Evolutionary conservation across 2,113 vertebrate species (phyloP).

Genomic region (Centrocercus urophasianus): DNA sequence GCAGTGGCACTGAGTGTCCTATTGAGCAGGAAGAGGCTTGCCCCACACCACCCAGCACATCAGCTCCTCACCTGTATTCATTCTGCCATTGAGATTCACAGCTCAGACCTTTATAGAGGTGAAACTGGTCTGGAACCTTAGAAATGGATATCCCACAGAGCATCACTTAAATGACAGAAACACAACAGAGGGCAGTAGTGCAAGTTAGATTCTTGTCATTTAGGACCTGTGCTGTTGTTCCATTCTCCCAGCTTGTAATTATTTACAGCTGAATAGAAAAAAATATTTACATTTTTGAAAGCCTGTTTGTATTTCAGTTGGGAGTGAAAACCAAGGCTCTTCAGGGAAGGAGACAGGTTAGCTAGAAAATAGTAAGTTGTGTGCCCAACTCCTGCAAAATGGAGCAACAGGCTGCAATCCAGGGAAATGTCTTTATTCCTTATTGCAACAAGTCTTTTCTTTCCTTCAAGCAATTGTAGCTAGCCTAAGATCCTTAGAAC

Average conservation of each 20-base stretch:
- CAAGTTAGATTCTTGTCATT: background rate
- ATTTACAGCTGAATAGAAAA: background rate
- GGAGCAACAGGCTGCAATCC: background rate
- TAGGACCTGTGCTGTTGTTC: background rate
- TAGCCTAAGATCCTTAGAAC: background rate
- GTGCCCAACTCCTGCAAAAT: background rate
- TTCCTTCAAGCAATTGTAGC: background rate
- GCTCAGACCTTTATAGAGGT: background rate
- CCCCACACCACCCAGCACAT: background rate
- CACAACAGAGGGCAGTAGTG: background rate
- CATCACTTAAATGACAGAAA: background rate
- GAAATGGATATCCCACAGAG: background rate
- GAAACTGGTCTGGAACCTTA: background rate
- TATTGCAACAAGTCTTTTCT: background rate
- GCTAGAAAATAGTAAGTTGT: background rate
- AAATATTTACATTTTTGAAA: background rate
- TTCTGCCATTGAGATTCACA: background rate
- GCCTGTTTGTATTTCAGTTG: background rate
- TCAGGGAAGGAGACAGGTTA: background rate
- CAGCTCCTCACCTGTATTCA: background rate
- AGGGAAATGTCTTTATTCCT: background rate
- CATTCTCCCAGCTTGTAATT: background rate
- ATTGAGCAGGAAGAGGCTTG: background rate
- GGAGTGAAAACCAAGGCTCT: background rate
- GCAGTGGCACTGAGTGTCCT: background rate